Evolutionary conservation across 2,888 invertebrate species (phyloP).

Genomic region (Deroplatys truncata): DNA sequence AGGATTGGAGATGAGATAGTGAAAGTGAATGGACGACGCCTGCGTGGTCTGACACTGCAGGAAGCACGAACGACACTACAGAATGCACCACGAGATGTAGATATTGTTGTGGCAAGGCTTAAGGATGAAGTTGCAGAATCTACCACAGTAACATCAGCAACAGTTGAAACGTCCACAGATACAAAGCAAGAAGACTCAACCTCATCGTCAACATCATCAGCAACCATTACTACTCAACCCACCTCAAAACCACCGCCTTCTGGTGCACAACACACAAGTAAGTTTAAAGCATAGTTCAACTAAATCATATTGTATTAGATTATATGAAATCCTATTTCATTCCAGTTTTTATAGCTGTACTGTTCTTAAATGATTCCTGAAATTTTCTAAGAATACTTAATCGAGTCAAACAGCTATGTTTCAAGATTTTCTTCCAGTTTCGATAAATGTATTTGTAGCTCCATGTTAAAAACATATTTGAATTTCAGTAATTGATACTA

Average conservation of each 20-base stretch:
- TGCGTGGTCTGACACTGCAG: constrained; percentile 66
- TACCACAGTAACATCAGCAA: neutral
- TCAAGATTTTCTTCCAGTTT: no score
- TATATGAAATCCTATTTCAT: no score
- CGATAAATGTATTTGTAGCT: no score
- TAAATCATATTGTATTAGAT: no score
- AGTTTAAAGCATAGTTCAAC: neutral
- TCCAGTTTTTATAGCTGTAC: no score
- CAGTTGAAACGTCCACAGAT: neutral
- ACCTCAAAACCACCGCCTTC: neutral
- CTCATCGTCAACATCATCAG: neutral
- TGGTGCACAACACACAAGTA: neutral
- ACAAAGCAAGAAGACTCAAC: neutral
- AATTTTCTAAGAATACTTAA: no score
- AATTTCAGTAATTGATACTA: no score
- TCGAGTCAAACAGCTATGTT: no score
- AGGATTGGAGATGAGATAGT: constrained; percentile 85
- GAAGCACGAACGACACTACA: constrained; percentile 50
- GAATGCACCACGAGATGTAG: constrained; percentile 44
- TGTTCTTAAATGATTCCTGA: no score
- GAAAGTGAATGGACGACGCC: constrained; percentile 77
- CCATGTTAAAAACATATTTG: no score
- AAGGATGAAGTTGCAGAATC: constrained; percentile 5
- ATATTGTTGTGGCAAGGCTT: constrained; percentile 43
- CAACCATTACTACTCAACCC: neutral